Percentiles rank a stretch among this genome's conserved stretches.
Conservation (phyloP, 1,140 invertebrate species). For the Lepidurus couesii region DNA sequence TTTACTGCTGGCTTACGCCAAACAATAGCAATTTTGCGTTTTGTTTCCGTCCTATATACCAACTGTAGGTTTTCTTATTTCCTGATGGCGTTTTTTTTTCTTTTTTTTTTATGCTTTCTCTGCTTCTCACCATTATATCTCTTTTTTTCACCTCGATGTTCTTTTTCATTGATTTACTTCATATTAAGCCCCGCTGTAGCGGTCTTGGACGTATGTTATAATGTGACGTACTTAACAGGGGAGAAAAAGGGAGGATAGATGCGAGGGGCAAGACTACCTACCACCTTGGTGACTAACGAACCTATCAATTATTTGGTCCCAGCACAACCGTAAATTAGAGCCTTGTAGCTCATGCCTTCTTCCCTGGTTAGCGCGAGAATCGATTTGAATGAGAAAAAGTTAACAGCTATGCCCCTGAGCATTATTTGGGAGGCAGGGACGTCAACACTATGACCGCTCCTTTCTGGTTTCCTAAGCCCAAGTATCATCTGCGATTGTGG, state of each 20-base stretch:
- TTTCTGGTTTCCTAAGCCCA: not conserved
- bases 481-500: not conserved
- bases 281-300: conserved; percentile 8
- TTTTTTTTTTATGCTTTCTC: not conserved
- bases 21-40: not conserved
- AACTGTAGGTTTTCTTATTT: not conserved
- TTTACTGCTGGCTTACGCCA: not conserved
- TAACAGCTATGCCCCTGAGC: not conserved
- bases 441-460: not conserved
- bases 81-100: not conserved
- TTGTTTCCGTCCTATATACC: not conserved
- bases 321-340: conserved; percentile 8
- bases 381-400: not conserved
- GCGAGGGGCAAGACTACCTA: not conserved
- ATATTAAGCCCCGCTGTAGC: not conserved
- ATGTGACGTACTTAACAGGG: not conserved
- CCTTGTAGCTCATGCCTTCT: not conserved
- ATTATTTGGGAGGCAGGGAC: not conserved
- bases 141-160: not conserved
- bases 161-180: not conserved
- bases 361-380: not conserved
- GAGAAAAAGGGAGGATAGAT: not conserved
- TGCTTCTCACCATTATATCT: not conserved
- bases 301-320: conserved; percentile 15
- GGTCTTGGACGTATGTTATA: not conserved